Evolutionary conservation across 2,113 vertebrate genomes (phyloP).

Genomic region (Nestor notabilis): DNA sequence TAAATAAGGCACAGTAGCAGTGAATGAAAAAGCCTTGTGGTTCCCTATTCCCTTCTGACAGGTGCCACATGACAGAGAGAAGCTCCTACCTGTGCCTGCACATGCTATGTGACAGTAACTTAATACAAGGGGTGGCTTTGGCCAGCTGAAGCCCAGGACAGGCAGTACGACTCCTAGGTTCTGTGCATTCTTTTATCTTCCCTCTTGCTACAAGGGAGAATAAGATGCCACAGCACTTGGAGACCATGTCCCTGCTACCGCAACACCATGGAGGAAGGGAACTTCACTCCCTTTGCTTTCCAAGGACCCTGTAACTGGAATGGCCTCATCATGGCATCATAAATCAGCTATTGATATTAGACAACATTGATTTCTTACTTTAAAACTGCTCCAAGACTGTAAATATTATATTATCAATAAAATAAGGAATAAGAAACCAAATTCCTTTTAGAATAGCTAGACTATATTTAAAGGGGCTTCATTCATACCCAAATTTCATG

Average conservation of each 20-base stretch:
- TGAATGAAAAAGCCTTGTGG: not conserved
- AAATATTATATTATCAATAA: not conserved
- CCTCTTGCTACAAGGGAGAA: not conserved
- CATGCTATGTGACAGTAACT: too few species aligned
- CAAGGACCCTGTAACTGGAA: not conserved
- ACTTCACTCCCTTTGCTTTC: not conserved
- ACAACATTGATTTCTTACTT: not conserved
- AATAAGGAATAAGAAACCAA: not conserved
- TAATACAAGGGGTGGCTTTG: not conserved
- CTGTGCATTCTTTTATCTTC: not conserved
- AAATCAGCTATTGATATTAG: not conserved
- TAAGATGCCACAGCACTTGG: not conserved
- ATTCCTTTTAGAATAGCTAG: not conserved
- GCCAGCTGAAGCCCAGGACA: not conserved
- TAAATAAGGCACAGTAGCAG: not conserved
- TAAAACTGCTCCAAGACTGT: not conserved
- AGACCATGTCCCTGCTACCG: not conserved
- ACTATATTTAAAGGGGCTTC: not conserved
- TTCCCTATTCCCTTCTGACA: not conserved
- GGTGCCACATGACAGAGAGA: not conserved
- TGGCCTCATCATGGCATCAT: not conserved
- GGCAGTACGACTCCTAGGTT: not conserved
- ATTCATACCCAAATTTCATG: not conserved
- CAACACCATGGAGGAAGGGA: not conserved
- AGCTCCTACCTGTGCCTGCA: not conserved